A percentile compares a stretch with the other conserved stretches of the same genome.
phyloP scores from a whole-genome alignment of 2,888 invertebrate species.

The Brachyopa scutellaris region DNA sequence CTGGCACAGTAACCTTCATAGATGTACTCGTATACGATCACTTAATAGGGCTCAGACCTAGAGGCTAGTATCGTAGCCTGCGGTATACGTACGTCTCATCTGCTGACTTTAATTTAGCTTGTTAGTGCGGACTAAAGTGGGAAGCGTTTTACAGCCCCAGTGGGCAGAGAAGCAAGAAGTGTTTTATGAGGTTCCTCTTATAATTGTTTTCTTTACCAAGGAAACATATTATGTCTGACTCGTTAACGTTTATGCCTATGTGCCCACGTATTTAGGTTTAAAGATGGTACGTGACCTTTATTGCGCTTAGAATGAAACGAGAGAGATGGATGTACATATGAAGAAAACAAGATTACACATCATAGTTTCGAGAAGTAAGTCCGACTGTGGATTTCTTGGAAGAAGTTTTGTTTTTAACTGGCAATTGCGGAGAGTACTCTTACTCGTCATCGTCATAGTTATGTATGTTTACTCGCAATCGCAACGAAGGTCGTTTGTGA shows the following conservation, averaged over 20 bases:
- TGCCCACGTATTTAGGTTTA: conserved; percentile 43
- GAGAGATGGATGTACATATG: conserved; percentile 10
- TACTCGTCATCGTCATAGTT: too few relatives aligned
- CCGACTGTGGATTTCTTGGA: conserved; percentile 12
- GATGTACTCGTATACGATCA: conserved; percentile 29
- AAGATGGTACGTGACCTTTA: conserved; percentile 63
- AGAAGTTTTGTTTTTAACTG: neutral
- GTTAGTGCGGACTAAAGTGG: too few relatives aligned
- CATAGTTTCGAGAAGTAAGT: conserved; percentile 5
- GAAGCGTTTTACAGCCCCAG: neutral
- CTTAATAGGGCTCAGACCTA: conserved; percentile 50
- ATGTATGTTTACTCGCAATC: too few relatives aligned
- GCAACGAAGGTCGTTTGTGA: neutral
- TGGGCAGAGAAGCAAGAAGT: neutral
- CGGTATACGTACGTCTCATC: neutral
- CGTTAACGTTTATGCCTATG: neutral
- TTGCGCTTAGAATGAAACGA: conserved; percentile 3
- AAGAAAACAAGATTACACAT: conserved; percentile 19
- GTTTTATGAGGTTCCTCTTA: neutral
- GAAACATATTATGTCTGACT: neutral
- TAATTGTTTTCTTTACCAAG: conserved; percentile 2
- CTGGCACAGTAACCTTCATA: conserved; percentile 70
- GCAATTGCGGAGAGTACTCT: too few relatives aligned
- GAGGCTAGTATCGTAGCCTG: conserved; percentile 10
- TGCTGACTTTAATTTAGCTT: conserved; percentile 7